Conservation (phyloP, 2,888 invertebrate species). For the Tiphia femorata region DNA sequence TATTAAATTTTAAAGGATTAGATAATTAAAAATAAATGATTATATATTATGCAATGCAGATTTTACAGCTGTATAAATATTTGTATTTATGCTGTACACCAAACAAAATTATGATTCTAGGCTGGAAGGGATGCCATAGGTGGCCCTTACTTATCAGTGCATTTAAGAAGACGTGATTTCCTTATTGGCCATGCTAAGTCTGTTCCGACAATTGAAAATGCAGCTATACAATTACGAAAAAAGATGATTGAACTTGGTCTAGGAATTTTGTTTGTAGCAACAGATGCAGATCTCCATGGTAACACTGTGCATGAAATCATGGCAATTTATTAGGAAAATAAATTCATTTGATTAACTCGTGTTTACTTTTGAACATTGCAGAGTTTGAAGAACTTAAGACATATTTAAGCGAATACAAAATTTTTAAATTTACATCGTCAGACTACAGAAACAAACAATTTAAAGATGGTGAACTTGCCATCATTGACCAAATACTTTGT, state of each 20-base stretch:
- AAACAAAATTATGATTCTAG: slow-evolving; percentile 51
- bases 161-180: slow-evolving; percentile 92
- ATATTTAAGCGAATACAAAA: slow-evolving; percentile 67
- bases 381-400: slow-evolving; percentile 71
- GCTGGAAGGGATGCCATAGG: slow-evolving; percentile 72
- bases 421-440: slow-evolving; percentile 69
- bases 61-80: not conserved
- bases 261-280: slow-evolving; percentile 82
- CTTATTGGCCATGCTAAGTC: slow-evolving; percentile 79
- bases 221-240: slow-evolving; percentile 80
- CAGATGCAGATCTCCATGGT: slow-evolving; percentile 80
- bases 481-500: slow-evolving; percentile 96
- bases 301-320: slow-evolving; percentile 26
- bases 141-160: slow-evolving; percentile 84
- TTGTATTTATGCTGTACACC: no score
- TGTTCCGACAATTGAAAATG: slow-evolving; percentile 82
- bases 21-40: not conserved
- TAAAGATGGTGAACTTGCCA: slow-evolving; percentile 89
- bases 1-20: not conserved
- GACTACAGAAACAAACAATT: slow-evolving; percentile 70
- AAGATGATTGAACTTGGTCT: slow-evolving; percentile 73
- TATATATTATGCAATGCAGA: not conserved
- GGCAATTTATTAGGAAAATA: slow-evolving; percentile 35
- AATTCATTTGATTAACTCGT: no score
- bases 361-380: slow-evolving; percentile 47